These are phyloP conservation scores for Cyanoliseus patagonus DNA, from an alignment of 2,113 vertebrate genomes.

Conservation along the genomic window DNA sequence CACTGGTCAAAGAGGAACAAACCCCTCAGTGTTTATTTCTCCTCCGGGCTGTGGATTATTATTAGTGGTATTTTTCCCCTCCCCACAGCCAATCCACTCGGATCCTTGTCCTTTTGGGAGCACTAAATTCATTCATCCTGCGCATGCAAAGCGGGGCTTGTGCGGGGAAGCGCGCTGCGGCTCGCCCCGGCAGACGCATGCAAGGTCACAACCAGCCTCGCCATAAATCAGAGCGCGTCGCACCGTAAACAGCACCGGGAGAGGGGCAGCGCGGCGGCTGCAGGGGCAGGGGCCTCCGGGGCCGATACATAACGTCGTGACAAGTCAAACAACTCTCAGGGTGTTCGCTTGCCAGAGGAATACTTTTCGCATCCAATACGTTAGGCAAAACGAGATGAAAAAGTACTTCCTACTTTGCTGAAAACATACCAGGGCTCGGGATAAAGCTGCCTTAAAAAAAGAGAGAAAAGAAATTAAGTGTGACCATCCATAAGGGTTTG, in stretches of 20 bases:
- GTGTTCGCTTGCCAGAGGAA: slow-evolving; percentile 50
- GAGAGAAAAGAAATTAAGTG: slow-evolving; percentile 34
- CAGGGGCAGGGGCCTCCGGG: neutral
- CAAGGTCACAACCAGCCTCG: slow-evolving; percentile 65
- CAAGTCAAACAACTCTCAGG: slow-evolving; percentile 60
- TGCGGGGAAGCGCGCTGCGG: neutral
- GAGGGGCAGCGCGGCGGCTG: slow-evolving; percentile 21
- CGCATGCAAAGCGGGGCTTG: slow-evolving; percentile 29
- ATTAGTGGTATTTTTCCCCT: neutral
- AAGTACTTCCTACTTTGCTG: slow-evolving; percentile 40
- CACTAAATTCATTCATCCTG: slow-evolving; percentile 61
- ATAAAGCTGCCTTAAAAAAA: neutral
- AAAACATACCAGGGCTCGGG: slow-evolving; percentile 6
- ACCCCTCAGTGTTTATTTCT: slow-evolving; percentile 16
- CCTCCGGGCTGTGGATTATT: slow-evolving; percentile 1
- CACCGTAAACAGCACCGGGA: slow-evolving; percentile 37
- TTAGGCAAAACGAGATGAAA: slow-evolving; percentile 63
- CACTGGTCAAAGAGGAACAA: slow-evolving; percentile 3
- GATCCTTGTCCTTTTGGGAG: slow-evolving; percentile 32
- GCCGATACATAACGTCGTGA: slow-evolving; percentile 43
- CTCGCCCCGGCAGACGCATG: neutral
- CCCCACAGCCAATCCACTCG: neutral
- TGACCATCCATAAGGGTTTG: neutral
- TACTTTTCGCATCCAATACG: slow-evolving; percentile 57
- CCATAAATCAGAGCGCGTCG: slow-evolving; percentile 42